Evolutionary conservation across 1,140 invertebrate species (phyloP), one percentile per base, ranked within the genome.

Genomic region (Bactericera cockerelli): DNA sequence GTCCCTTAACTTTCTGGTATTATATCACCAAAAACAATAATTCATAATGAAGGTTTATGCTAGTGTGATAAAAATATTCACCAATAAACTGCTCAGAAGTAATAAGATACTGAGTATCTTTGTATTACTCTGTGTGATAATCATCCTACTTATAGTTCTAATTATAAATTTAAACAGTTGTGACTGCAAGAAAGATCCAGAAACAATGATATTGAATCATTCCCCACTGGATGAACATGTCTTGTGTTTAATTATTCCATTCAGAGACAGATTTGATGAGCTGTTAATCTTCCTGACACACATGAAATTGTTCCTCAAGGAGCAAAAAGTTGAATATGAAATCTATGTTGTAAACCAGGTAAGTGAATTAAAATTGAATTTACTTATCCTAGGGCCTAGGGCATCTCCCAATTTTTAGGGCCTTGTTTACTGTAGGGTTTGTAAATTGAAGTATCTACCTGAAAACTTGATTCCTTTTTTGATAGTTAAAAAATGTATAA

Each of bases 231-330:
- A 22, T 13, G 26, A 64, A 38, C 77, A 81, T 65, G 74, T 70
- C 63, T 71, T 96, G 65, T 91, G 89, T 57, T 75, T 98, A 59
- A 74, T 97, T 62, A 87, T 98, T 57, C 94, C 94, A 65, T 97
- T 88, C 74, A 76, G 93, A 68, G 91, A 99, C 71, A 77, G 96
- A 60, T 95, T 96, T 72, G 91, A 98, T 67, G 95, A 99, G 71
- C 75, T 99, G 2, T 65, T 95, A 26, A 79, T 83, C 67, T 97
- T 99, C 77, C 86, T 83, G 26, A 94, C 95, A 25, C 84, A 96
- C 69, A 85, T 99, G 71, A 78, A 86, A 64, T 73, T 77, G 54
- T 99, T 96, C 73, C 73, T 99, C 13, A 76, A 77, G 58, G 77
- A 79, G 56, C 92, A 98, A 73, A 76, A 81, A 61, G 80, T 98